Percentiles rank a stretch among this genome's conserved stretches.
Conservation (phyloP, 92 coral and sea anemone species). For the Zoanthus sociatus region DNA sequence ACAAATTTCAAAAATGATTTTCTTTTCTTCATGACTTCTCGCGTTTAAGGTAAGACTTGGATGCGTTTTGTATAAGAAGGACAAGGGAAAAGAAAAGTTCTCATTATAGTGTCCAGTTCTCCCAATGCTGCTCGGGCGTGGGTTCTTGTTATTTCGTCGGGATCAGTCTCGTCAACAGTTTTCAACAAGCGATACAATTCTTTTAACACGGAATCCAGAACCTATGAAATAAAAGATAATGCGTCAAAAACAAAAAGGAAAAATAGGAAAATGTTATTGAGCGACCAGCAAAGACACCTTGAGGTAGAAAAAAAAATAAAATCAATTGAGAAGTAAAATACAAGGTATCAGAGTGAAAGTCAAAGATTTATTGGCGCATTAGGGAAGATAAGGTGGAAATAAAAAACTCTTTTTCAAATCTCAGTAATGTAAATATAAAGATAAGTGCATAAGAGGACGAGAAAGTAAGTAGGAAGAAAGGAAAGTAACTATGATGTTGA, state of each 20-base stretch:
- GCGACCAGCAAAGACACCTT: no score
- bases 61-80: constrained; percentile 78
- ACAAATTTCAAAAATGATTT: neutral
- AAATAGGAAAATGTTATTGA: no score
- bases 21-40: neutral
- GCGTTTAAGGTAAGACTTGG: constrained; percentile 72
- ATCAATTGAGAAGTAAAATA: no score
- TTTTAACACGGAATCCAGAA: constrained; percentile 73
- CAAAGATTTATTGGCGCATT: no score
- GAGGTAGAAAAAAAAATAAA: no score
- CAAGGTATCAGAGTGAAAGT: no score
- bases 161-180: constrained; percentile 77
- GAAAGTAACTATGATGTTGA: neutral
- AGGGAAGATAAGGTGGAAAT: no score
- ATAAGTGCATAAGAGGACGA: neutral
- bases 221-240: constrained; percentile 53
- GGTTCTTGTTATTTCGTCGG: constrained; percentile 75
- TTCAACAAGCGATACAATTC: constrained; percentile 88
- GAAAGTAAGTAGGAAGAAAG: neutral
- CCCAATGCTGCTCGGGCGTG: constrained; percentile 88
- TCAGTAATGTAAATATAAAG: neutral
- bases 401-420: neutral
- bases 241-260: no score
- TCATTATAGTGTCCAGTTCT: constrained; percentile 83
- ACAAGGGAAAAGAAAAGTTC: constrained; percentile 84